These are phyloP conservation scores for Cyphomyrus discorhynchus DNA, from an alignment of 2,113 vertebrate genomes.

Conservation along the genomic window DNA sequence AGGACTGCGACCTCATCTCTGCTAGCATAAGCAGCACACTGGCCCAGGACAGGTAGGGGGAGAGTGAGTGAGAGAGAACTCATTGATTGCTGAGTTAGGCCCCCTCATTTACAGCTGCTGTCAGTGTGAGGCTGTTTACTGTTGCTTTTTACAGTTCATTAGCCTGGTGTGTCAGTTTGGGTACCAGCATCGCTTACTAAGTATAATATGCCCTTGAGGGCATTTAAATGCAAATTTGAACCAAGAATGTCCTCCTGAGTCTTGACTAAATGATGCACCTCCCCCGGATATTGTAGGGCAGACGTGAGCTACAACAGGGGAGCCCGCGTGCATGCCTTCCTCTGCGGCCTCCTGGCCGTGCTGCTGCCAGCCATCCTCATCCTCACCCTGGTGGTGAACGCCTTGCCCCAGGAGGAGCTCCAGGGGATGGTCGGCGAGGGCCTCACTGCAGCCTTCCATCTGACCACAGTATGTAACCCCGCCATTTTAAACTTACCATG, in stretches of 20 bases:
- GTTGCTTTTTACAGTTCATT: background rate
- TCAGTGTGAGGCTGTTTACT: background rate
- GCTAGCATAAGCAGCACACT: conserved; percentile 53
- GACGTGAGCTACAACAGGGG: conserved; percentile 53
- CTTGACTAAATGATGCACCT: background rate
- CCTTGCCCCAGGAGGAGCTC: conserved; percentile 49
- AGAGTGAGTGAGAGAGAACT: background rate
- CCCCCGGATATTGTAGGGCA: conserved; percentile 36
- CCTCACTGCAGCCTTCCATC: conserved; percentile 29
- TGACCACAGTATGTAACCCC: conserved; percentile 43
- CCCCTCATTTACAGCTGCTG: background rate
- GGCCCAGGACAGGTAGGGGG: conserved; percentile 56
- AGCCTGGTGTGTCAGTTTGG: background rate
- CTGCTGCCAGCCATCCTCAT: conserved; percentile 57
- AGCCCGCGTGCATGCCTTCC: conserved; percentile 51
- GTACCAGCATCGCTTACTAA: background rate
- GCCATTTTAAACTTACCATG: background rate
- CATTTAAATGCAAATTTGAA: background rate
- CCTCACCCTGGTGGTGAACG: conserved; percentile 58
- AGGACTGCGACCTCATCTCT: conserved; percentile 61
- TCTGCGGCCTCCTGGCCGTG: conserved; percentile 52
- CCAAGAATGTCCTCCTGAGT: background rate
- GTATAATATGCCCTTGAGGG: background rate
- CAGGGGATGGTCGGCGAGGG: conserved; percentile 54
- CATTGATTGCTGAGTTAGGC: background rate